phyloP scores from a whole-genome alignment of 2,113 vertebrate species.

The Entomyzon cyanotis region DNA sequence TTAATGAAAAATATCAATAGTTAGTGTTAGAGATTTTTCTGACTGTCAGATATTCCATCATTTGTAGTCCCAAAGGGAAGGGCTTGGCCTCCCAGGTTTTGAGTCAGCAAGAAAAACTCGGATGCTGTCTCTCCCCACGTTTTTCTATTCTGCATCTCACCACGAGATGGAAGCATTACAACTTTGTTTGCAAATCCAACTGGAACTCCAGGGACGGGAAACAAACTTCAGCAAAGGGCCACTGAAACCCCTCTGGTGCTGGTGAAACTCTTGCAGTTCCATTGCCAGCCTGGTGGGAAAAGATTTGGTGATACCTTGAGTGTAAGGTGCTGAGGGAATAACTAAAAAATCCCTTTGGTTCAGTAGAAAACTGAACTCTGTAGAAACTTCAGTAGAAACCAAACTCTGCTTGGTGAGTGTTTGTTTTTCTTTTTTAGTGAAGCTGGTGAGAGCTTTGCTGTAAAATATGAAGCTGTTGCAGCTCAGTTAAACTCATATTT shows the following conservation, averaged over 20 bases:
- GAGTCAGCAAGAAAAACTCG: background rate
- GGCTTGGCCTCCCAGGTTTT: background rate
- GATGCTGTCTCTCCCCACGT: too few relatives aligned
- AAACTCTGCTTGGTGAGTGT: background rate
- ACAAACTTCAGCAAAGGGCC: background rate
- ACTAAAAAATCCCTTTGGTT: background rate
- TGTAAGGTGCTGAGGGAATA: background rate
- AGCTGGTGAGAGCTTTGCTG: background rate
- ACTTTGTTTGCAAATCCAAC: conserved; percentile 25
- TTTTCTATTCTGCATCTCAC: conserved; percentile 50
- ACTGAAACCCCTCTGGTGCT: background rate
- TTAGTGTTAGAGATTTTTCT: background rate
- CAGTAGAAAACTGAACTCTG: too few relatives aligned
- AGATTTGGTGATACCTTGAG: background rate
- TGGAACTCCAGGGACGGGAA: background rate
- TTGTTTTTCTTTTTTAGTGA: background rate
- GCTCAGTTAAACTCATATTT: background rate
- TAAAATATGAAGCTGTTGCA: background rate
- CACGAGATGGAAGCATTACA: conserved; percentile 74
- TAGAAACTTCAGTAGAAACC: too few relatives aligned
- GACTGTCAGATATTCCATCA: background rate
- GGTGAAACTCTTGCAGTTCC: background rate
- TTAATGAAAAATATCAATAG: background rate
- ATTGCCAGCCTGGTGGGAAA: background rate
- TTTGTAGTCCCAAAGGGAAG: background rate